Evolutionary conservation across 2,797 vertebrate genomes (phyloP), one percentile per base, ranked within the genome.

Genomic region (Acipenser transmontanus): DNA sequence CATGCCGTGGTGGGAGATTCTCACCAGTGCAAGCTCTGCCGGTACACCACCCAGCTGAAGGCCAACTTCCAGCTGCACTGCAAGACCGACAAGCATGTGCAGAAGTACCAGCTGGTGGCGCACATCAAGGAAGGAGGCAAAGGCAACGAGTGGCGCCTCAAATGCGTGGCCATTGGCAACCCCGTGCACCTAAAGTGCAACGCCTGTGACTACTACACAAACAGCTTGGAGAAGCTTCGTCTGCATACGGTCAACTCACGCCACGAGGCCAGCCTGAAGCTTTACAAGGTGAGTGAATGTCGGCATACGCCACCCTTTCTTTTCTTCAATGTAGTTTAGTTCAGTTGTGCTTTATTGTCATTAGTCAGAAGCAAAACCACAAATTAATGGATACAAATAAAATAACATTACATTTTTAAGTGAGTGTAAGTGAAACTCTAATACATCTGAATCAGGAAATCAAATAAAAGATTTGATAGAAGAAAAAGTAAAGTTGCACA

Each of bases 51-150:
- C 0, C 97, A 98, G 82, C 94, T 99, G 70, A 98, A 98, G 87
- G 96, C 97, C 80, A 99, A 99, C 88, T 99, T 99, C 84, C 97
- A 99, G 84, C 91, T 99, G 70, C 97, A 99, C 82, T 99, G 96
- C 78, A 99, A 99, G 91, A 99, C 95, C 0, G 97, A 99, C 87
- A 99, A 99, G 81, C 97, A 99, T 0, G 91, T 99, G 74, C 96
- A 98, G 84, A 99, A 99, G 79, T 98, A 94, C 90, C 97, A 99
- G 85, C 93, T 99, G 73, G 96, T 99, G 66, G 97, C 97, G 50
- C 97, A 99, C 81, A 99, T 99, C 89, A 98, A 98, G 84, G 97
- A 99, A 83, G 97, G 97, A 0, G 97, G 97, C 74, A 98, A 98
- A 82, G 93, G 95, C 88, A 99, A 98, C 0, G 96, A 98, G 73